Conservation (phyloP, 1,140 invertebrate genomes). For the Philotrypesis tridentata region DNA sequence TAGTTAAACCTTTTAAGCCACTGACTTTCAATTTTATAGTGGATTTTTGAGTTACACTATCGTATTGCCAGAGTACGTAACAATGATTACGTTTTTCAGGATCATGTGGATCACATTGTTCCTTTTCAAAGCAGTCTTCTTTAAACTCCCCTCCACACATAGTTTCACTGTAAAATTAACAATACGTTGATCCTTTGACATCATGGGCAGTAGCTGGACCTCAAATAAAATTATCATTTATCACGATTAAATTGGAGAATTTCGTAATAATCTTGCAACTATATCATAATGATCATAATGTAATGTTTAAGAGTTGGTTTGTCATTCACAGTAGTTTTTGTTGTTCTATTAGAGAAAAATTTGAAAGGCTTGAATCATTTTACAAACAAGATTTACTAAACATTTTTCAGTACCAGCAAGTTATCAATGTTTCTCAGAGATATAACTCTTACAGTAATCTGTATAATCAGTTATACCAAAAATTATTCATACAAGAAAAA, state of each 20-base stretch:
- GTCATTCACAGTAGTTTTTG: too few relatives aligned
- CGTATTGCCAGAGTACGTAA: slow-evolving; percentile 81
- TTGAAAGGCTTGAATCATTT: background rate
- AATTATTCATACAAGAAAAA: background rate
- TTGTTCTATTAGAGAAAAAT: background rate
- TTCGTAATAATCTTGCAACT: too few relatives aligned
- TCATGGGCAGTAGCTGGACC: slow-evolving; percentile 64
- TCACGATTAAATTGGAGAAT: background rate
- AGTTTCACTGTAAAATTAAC: slow-evolving; percentile 79
- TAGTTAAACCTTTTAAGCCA: too few relatives aligned
- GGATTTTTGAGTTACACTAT: slow-evolving; percentile 73
- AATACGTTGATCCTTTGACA: slow-evolving; percentile 71
- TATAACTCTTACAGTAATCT: background rate
- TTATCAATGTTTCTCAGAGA: background rate
- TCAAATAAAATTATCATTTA: slow-evolving; percentile 30
- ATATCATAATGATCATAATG: too few relatives aligned
- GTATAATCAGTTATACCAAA: background rate
- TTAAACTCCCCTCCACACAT: slow-evolving; percentile 71
- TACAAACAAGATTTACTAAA: slow-evolving; percentile 8
- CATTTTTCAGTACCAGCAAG: background rate
- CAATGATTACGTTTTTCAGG: slow-evolving; percentile 77
- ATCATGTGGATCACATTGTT: slow-evolving; percentile 75
- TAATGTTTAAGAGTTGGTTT: too few relatives aligned
- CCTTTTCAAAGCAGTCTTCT: slow-evolving; percentile 72
- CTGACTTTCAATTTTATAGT: slow-evolving; percentile 78